A percentile compares a stretch with the other conserved stretches of the same genome.
Evolutionary conservation across 2,113 vertebrate species (phyloP).

Genomic region (Uropsilus gracilis): DNA sequence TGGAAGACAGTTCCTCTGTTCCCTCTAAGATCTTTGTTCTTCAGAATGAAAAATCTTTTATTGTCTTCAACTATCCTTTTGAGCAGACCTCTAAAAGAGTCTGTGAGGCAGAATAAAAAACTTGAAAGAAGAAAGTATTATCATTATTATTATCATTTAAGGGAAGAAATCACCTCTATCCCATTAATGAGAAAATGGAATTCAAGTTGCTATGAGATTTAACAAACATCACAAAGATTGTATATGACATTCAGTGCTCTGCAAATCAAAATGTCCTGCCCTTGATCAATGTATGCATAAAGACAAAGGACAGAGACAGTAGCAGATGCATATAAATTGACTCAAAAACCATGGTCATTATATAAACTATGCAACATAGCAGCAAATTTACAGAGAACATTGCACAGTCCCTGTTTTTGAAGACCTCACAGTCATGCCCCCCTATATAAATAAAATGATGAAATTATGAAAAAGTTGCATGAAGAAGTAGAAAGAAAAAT

Average conservation of each 20-base stretch:
- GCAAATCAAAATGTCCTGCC: background rate
- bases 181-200: slow-evolving; percentile 33
- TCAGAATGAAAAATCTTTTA: background rate
- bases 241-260: background rate
- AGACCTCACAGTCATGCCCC: background rate
- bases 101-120: background rate
- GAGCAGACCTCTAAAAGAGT: background rate
- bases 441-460: background rate
- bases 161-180: background rate
- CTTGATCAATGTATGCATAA: background rate
- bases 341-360: background rate
- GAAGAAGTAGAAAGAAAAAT: slow-evolving; percentile 15
- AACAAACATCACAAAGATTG: background rate
- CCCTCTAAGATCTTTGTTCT: background rate
- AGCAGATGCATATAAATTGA: background rate
- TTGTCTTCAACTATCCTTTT: slow-evolving; percentile 25
- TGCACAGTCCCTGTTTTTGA: background rate
- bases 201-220: background rate
- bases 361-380: background rate
- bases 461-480: background rate
- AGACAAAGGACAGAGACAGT: slow-evolving; percentile 10
- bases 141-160: slow-evolving; percentile 10
- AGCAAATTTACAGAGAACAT: no score
- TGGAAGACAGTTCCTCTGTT: background rate
- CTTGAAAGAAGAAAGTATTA: slow-evolving; percentile 12